phyloP scores from a whole-genome alignment of 92 coral and sea anemone genomes.

The Phymanthus crucifer region DNA sequence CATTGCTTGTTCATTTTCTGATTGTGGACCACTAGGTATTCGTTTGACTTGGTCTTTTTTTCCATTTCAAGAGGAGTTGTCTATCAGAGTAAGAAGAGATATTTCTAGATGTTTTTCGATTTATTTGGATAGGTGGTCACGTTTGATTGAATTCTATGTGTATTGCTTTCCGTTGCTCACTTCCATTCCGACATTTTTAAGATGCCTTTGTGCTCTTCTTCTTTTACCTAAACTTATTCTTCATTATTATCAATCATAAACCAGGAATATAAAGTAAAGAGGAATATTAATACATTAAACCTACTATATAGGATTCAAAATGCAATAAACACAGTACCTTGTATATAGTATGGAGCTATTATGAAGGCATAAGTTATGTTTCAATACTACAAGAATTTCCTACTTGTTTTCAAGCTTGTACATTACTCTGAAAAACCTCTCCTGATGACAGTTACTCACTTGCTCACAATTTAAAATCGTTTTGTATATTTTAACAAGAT shows the following conservation, averaged over 20 bases:
- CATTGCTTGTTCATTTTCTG: background rate
- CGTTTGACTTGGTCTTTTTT: background rate
- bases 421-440: too few relatives aligned
- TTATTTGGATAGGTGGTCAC: background rate
- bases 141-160: background rate
- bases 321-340: too few relatives aligned
- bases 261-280: background rate
- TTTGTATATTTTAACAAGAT: too few relatives aligned
- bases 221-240: background rate
- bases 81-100: background rate
- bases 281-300: background rate
- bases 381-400: too few relatives aligned
- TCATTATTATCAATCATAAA: background rate
- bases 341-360: too few relatives aligned
- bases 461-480: too few relatives aligned
- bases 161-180: background rate
- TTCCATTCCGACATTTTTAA: slow-evolving; percentile 9
- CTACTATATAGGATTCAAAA: too few relatives aligned
- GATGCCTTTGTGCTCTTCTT: background rate
- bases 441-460: too few relatives aligned
- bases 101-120: background rate
- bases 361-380: too few relatives aligned
- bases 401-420: too few relatives aligned
- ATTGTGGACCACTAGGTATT: background rate
- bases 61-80: background rate